Evolutionary conservation across 2,888 invertebrate genomes (phyloP).

Genomic region (Lasioglossum pauxillum): DNA sequence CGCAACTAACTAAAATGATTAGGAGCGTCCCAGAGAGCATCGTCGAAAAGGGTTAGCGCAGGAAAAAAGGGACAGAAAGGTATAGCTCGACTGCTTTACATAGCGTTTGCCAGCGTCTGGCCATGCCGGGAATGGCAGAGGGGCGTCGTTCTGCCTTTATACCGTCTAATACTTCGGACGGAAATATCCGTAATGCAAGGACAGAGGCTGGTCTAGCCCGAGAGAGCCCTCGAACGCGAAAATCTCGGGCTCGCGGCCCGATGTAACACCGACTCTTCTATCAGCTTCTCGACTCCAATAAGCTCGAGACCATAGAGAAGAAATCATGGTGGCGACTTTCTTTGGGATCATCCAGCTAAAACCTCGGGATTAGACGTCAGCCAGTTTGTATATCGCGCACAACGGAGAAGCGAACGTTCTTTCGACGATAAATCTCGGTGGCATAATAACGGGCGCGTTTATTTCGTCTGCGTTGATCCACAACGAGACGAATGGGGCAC

Average conservation of each 20-base stretch:
- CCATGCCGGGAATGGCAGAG: conserved; percentile 80
- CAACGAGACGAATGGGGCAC: neutral
- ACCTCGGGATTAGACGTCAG: neutral
- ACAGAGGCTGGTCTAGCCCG: conserved; percentile 69
- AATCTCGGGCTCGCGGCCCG: conserved; percentile 49
- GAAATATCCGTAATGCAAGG: conserved; percentile 83
- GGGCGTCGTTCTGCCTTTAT: conserved; percentile 77
- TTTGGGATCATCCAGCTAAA: neutral
- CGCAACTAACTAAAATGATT: neutral
- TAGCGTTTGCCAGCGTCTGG: conserved; percentile 80
- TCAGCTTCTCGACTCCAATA: neutral
- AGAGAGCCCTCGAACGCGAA: conserved; percentile 46
- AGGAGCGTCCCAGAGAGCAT: neutral
- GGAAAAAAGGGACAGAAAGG: neutral
- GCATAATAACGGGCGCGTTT: neutral
- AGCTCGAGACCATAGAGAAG: neutral
- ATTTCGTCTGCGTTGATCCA: conserved; percentile 2
- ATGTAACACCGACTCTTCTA: neutral
- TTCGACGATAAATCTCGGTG: neutral
- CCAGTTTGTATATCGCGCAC: neutral
- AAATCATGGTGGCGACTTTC: neutral
- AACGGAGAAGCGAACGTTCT: neutral
- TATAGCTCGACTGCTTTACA: conserved; percentile 61
- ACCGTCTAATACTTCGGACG: conserved; percentile 82
- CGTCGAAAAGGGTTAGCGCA: neutral